These are phyloP conservation scores for Contarinia nasturtii DNA, from an alignment of 1,140 invertebrate species.

Conservation along the genomic window DNA sequence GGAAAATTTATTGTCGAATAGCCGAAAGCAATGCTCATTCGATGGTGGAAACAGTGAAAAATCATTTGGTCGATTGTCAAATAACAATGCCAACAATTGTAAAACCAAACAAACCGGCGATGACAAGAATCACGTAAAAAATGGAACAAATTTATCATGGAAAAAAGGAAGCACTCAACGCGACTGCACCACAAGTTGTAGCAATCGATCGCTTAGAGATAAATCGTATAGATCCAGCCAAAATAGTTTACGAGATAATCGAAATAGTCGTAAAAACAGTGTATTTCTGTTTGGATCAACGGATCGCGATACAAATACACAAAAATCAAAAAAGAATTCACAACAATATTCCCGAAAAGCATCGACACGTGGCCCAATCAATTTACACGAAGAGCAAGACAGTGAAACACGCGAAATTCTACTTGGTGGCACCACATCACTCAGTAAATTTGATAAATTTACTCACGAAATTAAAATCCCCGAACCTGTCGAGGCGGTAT, in stretches of 20 bases:
- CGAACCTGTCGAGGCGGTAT: conserved; percentile 15
- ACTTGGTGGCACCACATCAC: conserved; percentile 9
- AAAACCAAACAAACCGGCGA: not conserved
- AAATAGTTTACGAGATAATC: not conserved
- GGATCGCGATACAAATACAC: not conserved
- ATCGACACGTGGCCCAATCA: conserved; percentile 1
- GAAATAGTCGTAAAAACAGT: not conserved
- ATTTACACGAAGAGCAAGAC: conserved; percentile 5
- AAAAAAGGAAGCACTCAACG: not conserved
- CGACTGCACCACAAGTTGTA: not conserved
- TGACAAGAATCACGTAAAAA: not conserved
- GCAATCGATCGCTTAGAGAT: no score
- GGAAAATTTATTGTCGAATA: not conserved
- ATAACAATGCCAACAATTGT: not conserved
- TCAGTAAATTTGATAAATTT: conserved; percentile 6
- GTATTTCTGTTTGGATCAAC: not conserved
- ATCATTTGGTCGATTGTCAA: not conserved
- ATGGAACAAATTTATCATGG: not conserved
- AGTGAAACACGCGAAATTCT: conserved; percentile 12
- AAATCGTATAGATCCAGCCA: not conserved
- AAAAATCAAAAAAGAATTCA: not conserved
- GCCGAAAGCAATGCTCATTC: conserved; percentile 1
- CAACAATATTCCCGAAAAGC: conserved; percentile 8
- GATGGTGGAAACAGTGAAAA: not conserved
- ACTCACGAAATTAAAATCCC: conserved; percentile 11